Evolutionary conservation across 2,888 invertebrate species (phyloP).

Genomic region (Macrophya alboannulata): DNA sequence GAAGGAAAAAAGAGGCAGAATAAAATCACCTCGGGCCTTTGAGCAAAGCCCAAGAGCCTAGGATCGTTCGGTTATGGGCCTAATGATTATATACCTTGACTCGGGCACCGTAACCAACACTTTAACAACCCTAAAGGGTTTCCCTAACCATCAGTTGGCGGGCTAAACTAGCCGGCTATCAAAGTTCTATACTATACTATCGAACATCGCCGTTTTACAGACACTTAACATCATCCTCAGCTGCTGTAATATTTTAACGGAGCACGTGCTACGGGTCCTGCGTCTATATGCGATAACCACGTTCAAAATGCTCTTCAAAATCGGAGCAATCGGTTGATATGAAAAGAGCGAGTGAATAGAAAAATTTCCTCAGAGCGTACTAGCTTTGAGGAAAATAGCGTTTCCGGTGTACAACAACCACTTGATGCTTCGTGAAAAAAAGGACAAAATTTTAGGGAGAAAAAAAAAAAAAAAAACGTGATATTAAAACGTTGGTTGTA

Average conservation of each 20-base stretch:
- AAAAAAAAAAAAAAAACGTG: no score
- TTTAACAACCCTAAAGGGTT: constrained; percentile 65
- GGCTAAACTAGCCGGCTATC: constrained; percentile 36
- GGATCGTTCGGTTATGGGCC: constrained; percentile 14
- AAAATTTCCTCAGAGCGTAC: no score
- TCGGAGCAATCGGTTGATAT: no score
- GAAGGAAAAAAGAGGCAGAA: background rate
- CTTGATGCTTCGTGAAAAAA: no score
- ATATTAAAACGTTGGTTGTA: background rate
- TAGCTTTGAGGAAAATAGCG: no score
- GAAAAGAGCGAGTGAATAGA: no score
- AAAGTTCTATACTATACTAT: constrained; percentile 32
- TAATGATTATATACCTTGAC: constrained; percentile 49
- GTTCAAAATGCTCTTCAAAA: no score
- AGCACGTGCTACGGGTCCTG: constrained; percentile 30
- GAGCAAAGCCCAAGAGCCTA: background rate
- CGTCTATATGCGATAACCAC: background rate
- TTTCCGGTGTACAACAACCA: no score
- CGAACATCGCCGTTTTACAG: constrained; percentile 43
- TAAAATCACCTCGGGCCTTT: constrained; percentile 22
- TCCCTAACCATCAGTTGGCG: constrained; percentile 59
- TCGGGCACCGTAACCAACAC: constrained; percentile 66
- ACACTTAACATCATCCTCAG: constrained; percentile 42
- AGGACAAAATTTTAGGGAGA: no score
- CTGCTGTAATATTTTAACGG: constrained; percentile 48